Base-by-base conservation (phyloP, 2,113 vertebrate species). In the Ascaphus truei region DNA sequence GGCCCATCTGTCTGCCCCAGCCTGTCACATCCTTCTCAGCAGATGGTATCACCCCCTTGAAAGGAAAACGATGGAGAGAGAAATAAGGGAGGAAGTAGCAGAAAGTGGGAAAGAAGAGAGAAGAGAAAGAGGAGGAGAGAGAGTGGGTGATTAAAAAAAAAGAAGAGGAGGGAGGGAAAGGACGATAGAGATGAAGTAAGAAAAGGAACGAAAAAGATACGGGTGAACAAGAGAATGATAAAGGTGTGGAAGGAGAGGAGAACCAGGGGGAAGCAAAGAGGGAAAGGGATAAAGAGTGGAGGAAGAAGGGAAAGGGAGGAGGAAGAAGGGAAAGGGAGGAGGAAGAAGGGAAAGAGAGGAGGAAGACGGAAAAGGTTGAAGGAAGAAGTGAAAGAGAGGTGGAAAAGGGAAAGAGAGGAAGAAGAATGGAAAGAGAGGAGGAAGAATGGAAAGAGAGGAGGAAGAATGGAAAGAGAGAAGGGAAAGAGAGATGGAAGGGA, bases 21-120 rank as follows among this genome's bases (percentile, higher is more conserved):
- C 15, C 62, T 65, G 62, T 64, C 62, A 64, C 45, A 33, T 50
- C 62, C 31, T 51, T 47, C 48, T 65, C 31, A 65, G 62, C 62
- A 65, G 62, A 65, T 65, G 62, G 47, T 16, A 31, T 52, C 62
- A 53, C 48, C 62, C n/a, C 53, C 48, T 29, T 29, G 3, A 29
- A n/a, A n/a, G n/a, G n/a, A n/a, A n/a, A n/a, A n/a, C n/a, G n/a
- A n/a, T n/a, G n/a, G n/a, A n/a, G n/a, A n/a, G n/a, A n/a, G n/a
- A n/a, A n/a, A n/a, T n/a, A n/a, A n/a, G n/a, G n/a, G n/a, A n/a
- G n/a, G n/a, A n/a, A n/a, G n/a, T n/a, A n/a, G n/a, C n/a, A n/a
- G n/a, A n/a, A n/a, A n/a, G n/a, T n/a, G n/a, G n/a, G n/a, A n/a
- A n/a, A n/a, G n/a, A n/a, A n/a, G n/a, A n/a, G n/a, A n/a, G n/a